Percentiles rank a stretch among this genome's conserved stretches.
These are phyloP conservation scores for Saccopteryx leptura DNA, from an alignment of 2,113 vertebrate genomes.

Conservation along the genomic window DNA sequence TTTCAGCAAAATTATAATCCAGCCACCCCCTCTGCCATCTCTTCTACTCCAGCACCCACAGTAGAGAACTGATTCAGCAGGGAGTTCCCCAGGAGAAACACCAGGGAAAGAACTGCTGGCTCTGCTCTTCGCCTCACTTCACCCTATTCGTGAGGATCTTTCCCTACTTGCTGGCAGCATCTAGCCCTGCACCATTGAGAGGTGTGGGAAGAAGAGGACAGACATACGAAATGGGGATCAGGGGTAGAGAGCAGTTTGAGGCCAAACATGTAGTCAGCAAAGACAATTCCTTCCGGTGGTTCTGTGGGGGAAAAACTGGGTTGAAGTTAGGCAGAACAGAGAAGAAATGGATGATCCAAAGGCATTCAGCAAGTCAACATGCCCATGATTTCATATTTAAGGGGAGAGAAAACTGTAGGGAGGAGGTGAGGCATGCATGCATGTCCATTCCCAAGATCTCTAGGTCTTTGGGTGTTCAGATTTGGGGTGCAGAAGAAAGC, in stretches of 20 bases:
- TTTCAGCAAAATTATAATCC: neutral
- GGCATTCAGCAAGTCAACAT: neutral
- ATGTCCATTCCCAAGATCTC: neutral
- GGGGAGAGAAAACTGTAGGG: neutral
- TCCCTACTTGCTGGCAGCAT: neutral
- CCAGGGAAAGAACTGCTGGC: neutral
- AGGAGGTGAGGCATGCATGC: neutral
- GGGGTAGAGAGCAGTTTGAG: neutral
- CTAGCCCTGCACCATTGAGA: neutral
- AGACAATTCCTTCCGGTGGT: neutral
- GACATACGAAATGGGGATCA: neutral
- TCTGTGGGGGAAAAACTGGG: neutral
- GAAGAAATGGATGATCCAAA: neutral
- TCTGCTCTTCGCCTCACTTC: neutral
- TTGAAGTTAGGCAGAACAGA: conserved; percentile 13
- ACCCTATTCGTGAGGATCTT: neutral
- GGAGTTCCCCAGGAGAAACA: conserved; percentile 1
- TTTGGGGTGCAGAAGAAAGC: neutral
- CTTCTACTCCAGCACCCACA: neutral
- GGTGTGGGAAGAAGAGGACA: neutral
- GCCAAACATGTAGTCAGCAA: neutral
- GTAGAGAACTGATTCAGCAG: conserved; percentile 13
- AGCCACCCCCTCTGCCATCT: neutral
- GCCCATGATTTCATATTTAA: neutral
- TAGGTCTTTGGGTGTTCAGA: neutral